Conservation (phyloP, 2,113 vertebrate species). For the Cathartes aura region DNA sequence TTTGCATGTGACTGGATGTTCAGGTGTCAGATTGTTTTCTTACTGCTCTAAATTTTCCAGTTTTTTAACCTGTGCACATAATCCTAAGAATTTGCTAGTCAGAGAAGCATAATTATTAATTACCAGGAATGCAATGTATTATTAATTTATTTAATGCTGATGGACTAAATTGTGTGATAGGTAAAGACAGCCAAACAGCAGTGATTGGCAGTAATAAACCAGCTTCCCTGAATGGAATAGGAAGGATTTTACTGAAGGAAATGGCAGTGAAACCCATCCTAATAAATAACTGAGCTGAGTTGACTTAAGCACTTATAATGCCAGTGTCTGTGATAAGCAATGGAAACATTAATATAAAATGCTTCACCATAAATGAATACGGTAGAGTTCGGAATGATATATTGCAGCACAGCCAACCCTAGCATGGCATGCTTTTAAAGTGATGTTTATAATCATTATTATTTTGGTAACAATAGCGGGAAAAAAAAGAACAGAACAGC, state of each 20-base stretch:
- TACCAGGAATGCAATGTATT: neutral
- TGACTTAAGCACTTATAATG: slow-evolving; percentile 78
- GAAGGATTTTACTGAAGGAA: slow-evolving; percentile 72
- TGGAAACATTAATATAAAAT: slow-evolving; percentile 81
- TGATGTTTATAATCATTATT: slow-evolving; percentile 73
- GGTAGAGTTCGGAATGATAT: slow-evolving; percentile 68
- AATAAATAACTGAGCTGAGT: slow-evolving; percentile 77
- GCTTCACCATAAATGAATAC: slow-evolving; percentile 70
- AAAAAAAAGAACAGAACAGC: neutral
- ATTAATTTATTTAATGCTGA: neutral
- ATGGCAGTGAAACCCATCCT: slow-evolving; percentile 55
- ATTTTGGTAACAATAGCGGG: slow-evolving; percentile 62
- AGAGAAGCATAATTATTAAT: neutral
- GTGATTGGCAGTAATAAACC: slow-evolving; percentile 43
- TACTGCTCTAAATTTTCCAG: neutral
- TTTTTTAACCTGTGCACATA: neutral
- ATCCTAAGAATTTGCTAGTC: neutral
- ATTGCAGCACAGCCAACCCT: slow-evolving; percentile 56
- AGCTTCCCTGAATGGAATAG: slow-evolving; percentile 6
- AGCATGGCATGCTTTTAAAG: slow-evolving; percentile 71
- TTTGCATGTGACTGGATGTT: neutral
- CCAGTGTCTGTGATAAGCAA: slow-evolving; percentile 78
- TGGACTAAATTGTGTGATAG: neutral
- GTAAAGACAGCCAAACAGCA: neutral
- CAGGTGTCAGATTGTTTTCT: neutral